phyloP scores from a whole-genome alignment of 2,888 invertebrate genomes.

The Saturnia pavonia region DNA sequence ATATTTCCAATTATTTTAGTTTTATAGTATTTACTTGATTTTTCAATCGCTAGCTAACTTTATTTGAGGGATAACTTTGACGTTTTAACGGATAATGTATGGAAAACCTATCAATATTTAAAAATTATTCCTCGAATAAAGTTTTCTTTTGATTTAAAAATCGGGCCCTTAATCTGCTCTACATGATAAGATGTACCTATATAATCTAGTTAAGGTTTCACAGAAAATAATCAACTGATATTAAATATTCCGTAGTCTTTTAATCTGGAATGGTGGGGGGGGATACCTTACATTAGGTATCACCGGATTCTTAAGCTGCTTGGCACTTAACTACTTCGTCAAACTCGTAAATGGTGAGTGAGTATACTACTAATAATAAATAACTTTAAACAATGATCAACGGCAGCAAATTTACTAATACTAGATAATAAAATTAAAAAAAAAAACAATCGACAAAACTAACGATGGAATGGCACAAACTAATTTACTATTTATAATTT shows the following conservation, averaged over 20 bases:
- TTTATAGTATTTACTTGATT: too few species aligned
- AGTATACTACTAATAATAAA: background rate
- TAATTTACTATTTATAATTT: background rate
- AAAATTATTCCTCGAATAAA: too few species aligned
- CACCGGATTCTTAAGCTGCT: slow-evolving; percentile 41
- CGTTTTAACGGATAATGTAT: too few species aligned
- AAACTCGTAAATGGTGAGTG: slow-evolving; percentile 55
- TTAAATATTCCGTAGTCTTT: slow-evolving; percentile 26
- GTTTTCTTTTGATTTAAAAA: too few species aligned
- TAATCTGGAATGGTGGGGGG: slow-evolving; percentile 55
- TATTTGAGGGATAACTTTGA: too few species aligned
- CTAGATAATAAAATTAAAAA: too few species aligned
- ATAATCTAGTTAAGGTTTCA: background rate
- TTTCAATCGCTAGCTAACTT: too few species aligned
- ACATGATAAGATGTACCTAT: background rate
- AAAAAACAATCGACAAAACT: background rate
- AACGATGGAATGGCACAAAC: background rate
- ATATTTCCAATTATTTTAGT: too few species aligned
- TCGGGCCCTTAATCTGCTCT: too few species aligned
- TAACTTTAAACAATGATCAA: background rate
- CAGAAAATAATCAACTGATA: background rate
- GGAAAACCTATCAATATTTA: too few species aligned
- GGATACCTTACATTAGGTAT: slow-evolving; percentile 46
- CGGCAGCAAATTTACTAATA: background rate
- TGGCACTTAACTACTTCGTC: slow-evolving; percentile 57